Base-by-base conservation (phyloP, 2,888 invertebrate genomes). In the Microctonus brassicae region DNA sequence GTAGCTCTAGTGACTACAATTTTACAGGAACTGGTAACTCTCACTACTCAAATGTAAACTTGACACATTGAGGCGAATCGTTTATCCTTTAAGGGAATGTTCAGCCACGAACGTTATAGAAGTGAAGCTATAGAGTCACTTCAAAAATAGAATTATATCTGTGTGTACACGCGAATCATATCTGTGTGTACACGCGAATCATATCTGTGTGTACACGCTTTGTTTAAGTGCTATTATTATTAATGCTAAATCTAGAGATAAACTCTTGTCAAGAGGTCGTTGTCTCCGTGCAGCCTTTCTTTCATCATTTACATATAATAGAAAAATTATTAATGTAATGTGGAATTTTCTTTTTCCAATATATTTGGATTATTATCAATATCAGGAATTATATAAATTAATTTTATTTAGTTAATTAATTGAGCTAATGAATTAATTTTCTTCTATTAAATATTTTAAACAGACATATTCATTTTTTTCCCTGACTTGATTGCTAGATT, bases 51-150 rank as follows among this genome's bases (percentile, higher is more conserved):
- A 57, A 47, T 17, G 17, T 60, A 33, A 62, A 62, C 52, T 26
- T 58, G 42, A 58, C 24, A 52, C 29, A 24, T 11, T 53, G n/a
- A 17, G 62, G 63, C 67, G 24, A 73, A 53, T 52, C 58, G 73
- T 61, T 76, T 70, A 75, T 76, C 74, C 73, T 68, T 55, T 17
- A 68, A 34, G 62, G 58, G 69, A 34, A 62, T 72, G 73, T 66
- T 61, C 33, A 10, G 62, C 69, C 74, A 76, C 73, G 76, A 72
- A 72, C 53, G 61, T 64, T 68, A 69, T 66, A 55, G 69, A 52
- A 10, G 58, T 7, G 57, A 60, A 17, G 55, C 33, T 71, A 72
- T 70, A 5, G 5, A n/a, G 58, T 20, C 29, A 29, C 9, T 58
- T 7, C 34, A 33, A 42, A 39, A 62, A 42, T 62, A 62, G n/a